These are phyloP conservation scores for Eumacrocentrus americanus DNA, from an alignment of 2,888 invertebrate species.

Conservation along the genomic window DNA sequence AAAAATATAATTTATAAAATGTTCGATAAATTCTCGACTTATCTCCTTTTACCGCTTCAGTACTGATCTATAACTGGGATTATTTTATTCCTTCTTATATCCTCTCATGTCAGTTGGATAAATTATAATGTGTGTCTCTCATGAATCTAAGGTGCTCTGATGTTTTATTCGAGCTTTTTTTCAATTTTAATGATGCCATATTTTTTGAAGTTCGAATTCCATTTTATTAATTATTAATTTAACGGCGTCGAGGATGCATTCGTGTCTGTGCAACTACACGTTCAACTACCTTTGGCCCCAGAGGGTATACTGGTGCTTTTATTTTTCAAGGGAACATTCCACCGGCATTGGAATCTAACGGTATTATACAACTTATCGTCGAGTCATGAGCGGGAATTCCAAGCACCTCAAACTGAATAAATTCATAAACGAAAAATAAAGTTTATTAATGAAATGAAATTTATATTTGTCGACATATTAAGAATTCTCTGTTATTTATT, in stretches of 20 bases:
- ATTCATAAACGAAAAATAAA: neutral
- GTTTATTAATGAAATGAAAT: neutral
- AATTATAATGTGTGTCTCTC: neutral
- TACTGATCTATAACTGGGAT: too few relatives aligned
- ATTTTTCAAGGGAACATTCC: constrained; percentile 20
- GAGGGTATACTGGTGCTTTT: neutral
- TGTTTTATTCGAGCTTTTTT: neutral
- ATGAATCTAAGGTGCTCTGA: neutral
- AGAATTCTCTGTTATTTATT: constrained; percentile 4
- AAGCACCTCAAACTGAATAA: neutral
- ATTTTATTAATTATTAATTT: constrained; percentile 20
- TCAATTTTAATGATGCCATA: neutral
- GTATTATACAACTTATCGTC: constrained; percentile 26
- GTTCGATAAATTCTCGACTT: too few relatives aligned
- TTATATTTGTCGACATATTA: too few relatives aligned
- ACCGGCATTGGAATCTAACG: constrained; percentile 13
- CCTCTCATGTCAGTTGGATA: neutral
- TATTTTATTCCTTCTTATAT: neutral
- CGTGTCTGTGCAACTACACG: constrained; percentile 1
- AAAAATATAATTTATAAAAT: too few relatives aligned
- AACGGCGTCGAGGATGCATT: neutral
- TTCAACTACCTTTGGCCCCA: constrained; percentile 1
- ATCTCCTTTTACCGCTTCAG: too few relatives aligned
- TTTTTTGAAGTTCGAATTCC: neutral
- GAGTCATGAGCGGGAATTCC: constrained; percentile 14